phyloP scores from a whole-genome alignment of 2,888 invertebrate species.

The Acheta domesticus region DNA sequence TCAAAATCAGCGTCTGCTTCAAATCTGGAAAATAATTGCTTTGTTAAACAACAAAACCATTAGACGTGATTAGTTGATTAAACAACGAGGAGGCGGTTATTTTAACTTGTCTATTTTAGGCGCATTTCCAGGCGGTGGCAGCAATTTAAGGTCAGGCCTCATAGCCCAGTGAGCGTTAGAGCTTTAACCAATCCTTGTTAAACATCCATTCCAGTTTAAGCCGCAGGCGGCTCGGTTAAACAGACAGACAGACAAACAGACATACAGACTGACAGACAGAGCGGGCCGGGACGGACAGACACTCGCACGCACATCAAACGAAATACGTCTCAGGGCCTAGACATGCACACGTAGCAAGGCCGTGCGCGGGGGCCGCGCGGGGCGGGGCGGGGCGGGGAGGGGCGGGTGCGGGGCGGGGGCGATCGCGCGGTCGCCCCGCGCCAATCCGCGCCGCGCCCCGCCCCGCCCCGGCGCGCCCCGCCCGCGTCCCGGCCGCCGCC shows the following conservation, averaged over 20 bases:
- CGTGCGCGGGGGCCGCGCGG: neutral
- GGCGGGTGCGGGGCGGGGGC: neutral
- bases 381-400: neutral
- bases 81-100: constrained; percentile 29
- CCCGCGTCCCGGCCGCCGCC: neutral
- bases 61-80: constrained; percentile 31
- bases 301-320: neutral
- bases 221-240: constrained; percentile 3
- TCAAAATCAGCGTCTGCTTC: constrained; percentile 31
- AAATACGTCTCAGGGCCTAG: constrained; percentile 1
- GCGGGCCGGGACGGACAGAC: constrained; percentile 18
- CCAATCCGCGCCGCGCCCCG: neutral
- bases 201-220: constrained; percentile 25
- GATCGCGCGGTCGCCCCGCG: neutral
- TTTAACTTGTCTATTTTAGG: constrained; percentile 29
- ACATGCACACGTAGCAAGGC: constrained; percentile 3
- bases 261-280: constrained; percentile 9
- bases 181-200: constrained; percentile 23
- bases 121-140: constrained; percentile 29
- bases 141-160: constrained; percentile 26
- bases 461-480: neutral
- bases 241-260: neutral
- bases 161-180: neutral
- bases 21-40: constrained; percentile 37
- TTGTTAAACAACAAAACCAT: constrained; percentile 31